These are phyloP conservation scores for Octodon degus DNA, from an alignment of 2,113 vertebrate genomes.

Conservation along the genomic window DNA sequence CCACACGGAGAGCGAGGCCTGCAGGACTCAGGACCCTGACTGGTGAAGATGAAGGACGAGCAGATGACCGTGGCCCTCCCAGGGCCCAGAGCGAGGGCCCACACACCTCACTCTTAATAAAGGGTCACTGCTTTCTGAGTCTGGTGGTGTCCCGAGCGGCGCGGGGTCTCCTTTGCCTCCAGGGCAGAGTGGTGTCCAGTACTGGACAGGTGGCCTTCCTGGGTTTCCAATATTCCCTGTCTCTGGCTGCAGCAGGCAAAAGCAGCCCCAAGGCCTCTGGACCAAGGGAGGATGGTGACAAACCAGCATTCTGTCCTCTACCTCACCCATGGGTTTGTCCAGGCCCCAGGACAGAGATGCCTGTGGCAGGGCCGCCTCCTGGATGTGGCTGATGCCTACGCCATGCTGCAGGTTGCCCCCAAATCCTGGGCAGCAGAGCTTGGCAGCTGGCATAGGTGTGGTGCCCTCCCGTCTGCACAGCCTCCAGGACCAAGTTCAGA, in stretches of 20 bases:
- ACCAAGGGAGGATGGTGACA: not conserved
- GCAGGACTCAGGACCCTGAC: too few species aligned
- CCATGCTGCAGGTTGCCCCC: not conserved
- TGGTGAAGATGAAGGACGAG: not conserved
- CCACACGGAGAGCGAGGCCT: not conserved
- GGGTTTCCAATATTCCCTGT: not conserved
- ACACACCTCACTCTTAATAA: not conserved
- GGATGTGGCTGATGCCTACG: not conserved
- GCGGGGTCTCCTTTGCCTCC: not conserved
- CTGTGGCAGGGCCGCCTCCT: fast-evolving
- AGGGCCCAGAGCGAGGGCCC: not conserved
- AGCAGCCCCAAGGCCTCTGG: not conserved
- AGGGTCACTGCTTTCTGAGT: not conserved
- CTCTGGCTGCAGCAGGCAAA: not conserved
- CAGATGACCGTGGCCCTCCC: too few species aligned
- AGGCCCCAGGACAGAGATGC: not conserved
- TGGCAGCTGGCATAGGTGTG: not conserved
- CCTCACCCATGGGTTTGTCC: constrained; percentile 55
- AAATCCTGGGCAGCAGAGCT: not conserved
- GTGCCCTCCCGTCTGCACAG: fast-evolving
- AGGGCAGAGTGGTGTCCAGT: not conserved
- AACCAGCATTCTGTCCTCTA: constrained; percentile 51
- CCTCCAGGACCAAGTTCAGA: not conserved
- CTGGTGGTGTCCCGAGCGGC: not conserved
- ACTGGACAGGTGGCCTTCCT: not conserved